phyloP scores from a whole-genome alignment of 2,888 invertebrate genomes.

The Ephialtes manifestator region DNA sequence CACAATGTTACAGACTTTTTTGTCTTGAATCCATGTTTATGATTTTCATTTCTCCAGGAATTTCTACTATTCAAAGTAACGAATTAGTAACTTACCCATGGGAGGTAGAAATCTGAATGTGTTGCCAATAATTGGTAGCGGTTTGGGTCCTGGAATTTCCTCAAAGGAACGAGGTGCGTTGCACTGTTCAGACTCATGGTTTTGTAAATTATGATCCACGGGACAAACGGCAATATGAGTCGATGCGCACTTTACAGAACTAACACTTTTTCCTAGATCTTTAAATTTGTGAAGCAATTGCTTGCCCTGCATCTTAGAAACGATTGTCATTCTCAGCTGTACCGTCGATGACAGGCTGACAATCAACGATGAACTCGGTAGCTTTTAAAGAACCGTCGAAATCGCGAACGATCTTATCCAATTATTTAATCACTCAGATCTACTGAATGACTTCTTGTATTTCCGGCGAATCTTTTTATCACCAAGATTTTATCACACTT shows the following conservation, averaged over 20 bases:
- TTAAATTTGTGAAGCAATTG: constrained; percentile 24
- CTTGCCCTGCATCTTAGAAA: constrained; percentile 49
- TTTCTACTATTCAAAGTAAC: not conserved
- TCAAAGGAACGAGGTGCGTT: constrained; percentile 80
- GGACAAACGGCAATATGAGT: constrained; percentile 56
- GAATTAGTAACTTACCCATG: constrained; percentile 72
- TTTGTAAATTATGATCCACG: not conserved
- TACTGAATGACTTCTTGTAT: too few relatives aligned
- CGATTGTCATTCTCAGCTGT: not conserved
- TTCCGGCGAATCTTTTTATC: not conserved
- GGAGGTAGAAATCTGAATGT: constrained; percentile 78
- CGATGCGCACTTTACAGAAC: constrained; percentile 31
- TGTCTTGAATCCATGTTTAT: not conserved
- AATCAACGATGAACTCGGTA: not conserved
- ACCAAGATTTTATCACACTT: not conserved
- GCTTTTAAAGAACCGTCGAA: not conserved
- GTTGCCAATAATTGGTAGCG: constrained; percentile 85
- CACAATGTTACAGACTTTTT: too few relatives aligned
- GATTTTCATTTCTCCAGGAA: not conserved
- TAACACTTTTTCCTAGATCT: constrained; percentile 26
- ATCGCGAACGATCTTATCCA: not conserved
- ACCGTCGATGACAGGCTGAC: not conserved
- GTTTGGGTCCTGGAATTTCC: constrained; percentile 87
- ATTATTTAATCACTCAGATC: not conserved
- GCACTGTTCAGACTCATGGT: constrained; percentile 39